phyloP scores from a whole-genome alignment of 1,140 invertebrate species.

The Drosophila watanabei region DNA sequence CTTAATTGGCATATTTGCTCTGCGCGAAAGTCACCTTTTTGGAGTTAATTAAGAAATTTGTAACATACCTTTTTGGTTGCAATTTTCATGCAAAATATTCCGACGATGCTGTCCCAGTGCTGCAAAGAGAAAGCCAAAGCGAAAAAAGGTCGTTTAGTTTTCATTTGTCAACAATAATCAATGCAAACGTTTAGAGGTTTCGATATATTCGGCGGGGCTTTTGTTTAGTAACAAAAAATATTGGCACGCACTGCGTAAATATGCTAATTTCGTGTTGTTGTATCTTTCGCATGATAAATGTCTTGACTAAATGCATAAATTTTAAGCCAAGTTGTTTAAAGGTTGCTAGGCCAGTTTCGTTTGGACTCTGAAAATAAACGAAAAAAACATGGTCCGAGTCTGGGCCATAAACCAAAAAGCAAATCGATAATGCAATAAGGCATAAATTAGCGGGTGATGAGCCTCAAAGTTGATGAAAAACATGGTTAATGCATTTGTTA shows the following conservation, averaged over 20 bases:
- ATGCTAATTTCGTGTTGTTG: slow-evolving; percentile 48
- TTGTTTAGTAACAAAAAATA: slow-evolving; percentile 50
- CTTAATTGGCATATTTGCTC: slow-evolving; percentile 73
- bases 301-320: slow-evolving; percentile 59
- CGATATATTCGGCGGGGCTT: slow-evolving; percentile 16
- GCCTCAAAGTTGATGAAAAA: slow-evolving; percentile 8
- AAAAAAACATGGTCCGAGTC: slow-evolving; percentile 8
- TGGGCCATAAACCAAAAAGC: slow-evolving; percentile 43
- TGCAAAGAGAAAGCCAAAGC: slow-evolving; percentile 69
- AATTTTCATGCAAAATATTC: slow-evolving; percentile 70
- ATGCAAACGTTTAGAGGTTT: slow-evolving; percentile 11
- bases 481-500: slow-evolving; percentile 11
- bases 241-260: slow-evolving; percentile 50
- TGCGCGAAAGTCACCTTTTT: slow-evolving; percentile 18
- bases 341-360: slow-evolving; percentile 54
- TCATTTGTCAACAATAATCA: slow-evolving; percentile 58
- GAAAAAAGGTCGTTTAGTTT: slow-evolving; percentile 33
- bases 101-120: slow-evolving; percentile 12
- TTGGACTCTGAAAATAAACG: slow-evolving; percentile 17
- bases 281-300: slow-evolving; percentile 63
- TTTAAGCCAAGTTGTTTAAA: slow-evolving; percentile 36
- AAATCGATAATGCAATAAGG: slow-evolving; percentile 51
- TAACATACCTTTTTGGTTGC: slow-evolving; percentile 70
- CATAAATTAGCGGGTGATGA: slow-evolving; percentile 57
- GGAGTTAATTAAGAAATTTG: slow-evolving; percentile 52